Evolutionary conservation across 2,888 invertebrate genomes (phyloP).

Genomic region (Eilema griseolum): DNA sequence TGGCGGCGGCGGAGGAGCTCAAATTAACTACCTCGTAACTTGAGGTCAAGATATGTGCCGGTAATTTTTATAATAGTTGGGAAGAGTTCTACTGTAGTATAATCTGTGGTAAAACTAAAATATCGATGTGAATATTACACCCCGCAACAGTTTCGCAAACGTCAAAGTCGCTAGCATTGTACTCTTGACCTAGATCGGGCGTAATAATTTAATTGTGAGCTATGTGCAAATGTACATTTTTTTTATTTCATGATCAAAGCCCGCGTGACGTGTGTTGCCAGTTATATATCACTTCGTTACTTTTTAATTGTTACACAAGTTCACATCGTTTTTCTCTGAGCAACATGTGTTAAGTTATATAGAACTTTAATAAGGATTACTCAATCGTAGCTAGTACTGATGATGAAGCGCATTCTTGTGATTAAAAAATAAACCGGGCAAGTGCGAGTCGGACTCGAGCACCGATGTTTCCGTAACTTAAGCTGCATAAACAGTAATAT

Average conservation of each 20-base stretch:
- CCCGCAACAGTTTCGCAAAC: constrained; percentile 52
- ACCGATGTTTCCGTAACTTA: too few species aligned
- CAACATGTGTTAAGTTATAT: not conserved
- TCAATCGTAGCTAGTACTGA: not conserved
- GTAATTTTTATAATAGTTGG: too few species aligned
- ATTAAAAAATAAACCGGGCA: too few species aligned
- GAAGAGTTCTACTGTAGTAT: not conserved
- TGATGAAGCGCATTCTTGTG: not conserved
- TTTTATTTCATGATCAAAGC: constrained; percentile 29
- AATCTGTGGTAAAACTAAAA: not conserved
- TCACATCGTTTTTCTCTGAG: constrained; percentile 9
- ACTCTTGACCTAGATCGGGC: constrained; percentile 67
- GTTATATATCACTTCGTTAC: constrained; percentile 33
- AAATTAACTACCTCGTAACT: too few species aligned
- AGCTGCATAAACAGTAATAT: too few species aligned
- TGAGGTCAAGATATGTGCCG: too few species aligned
- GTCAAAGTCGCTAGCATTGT: constrained; percentile 43
- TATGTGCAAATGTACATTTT: constrained; percentile 45
- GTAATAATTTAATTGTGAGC: constrained; percentile 60
- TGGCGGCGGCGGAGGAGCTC: too few species aligned
- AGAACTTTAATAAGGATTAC: not conserved
- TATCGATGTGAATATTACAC: constrained; percentile 41
- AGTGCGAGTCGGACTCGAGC: too few species aligned
- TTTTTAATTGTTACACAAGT: constrained; percentile 31
- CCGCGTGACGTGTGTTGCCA: constrained; percentile 38